These are phyloP conservation scores for Melanerpes aurifrons DNA, from an alignment of 2,113 vertebrate species.

Conservation along the genomic window DNA sequence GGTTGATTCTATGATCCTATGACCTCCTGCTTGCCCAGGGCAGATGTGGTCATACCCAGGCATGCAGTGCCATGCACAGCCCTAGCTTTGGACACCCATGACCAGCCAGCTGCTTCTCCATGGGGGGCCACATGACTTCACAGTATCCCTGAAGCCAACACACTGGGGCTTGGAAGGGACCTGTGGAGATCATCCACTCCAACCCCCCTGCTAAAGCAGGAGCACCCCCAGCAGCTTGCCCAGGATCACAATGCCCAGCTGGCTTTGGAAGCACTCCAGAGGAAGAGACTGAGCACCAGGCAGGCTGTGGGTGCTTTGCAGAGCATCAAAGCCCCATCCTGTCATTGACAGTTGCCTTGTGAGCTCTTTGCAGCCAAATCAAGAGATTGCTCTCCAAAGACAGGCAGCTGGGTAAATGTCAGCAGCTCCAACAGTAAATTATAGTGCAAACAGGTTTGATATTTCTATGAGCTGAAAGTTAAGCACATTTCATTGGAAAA, in stretches of 20 bases:
- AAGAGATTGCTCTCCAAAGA: conserved; percentile 81
- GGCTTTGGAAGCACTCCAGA: too few relatives aligned
- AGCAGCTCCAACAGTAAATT: conserved; percentile 84
- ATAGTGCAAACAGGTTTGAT: conserved; percentile 84
- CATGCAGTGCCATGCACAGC: background rate
- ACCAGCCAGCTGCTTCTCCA: background rate
- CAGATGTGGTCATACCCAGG: background rate
- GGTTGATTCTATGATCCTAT: too few relatives aligned
- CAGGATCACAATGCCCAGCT: too few relatives aligned
- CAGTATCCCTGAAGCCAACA: too few relatives aligned
- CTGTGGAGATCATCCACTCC: too few relatives aligned
- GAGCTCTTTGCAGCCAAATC: conserved; percentile 66
- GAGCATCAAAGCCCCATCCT: background rate
- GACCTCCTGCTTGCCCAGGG: background rate
- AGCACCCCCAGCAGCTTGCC: too few relatives aligned
- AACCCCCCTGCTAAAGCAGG: too few relatives aligned
- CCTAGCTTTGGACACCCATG: background rate
- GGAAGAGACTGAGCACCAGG: rapidly evolving
- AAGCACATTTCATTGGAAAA: conserved; percentile 83
- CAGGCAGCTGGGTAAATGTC: conserved; percentile 85
- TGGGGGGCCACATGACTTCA: too few relatives aligned
- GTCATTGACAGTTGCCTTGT: conserved; percentile 52
- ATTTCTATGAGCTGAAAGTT: conserved; percentile 87
- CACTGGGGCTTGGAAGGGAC: too few relatives aligned
- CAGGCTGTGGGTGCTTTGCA: rapidly evolving